Base-by-base conservation (phyloP, 1,140 invertebrate species). In the Aphelenchoides besseyi region DNA sequence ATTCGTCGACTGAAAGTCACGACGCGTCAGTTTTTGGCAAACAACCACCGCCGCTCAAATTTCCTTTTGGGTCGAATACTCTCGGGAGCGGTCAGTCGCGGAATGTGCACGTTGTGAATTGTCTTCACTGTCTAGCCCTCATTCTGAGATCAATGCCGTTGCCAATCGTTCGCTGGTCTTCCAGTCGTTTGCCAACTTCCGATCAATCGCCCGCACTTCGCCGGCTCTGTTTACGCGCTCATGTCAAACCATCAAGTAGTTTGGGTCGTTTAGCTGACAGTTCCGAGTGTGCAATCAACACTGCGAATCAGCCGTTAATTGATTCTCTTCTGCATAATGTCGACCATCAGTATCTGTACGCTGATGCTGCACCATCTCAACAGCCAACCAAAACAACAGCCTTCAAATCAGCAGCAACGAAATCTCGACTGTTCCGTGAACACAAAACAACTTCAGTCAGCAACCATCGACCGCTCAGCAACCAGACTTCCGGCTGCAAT, bases 341-440 rank as follows among this genome's bases (percentile, higher is more conserved):
- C 28, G 37, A 70, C 37, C 52, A 67, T 23, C 32, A 67, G n/a
- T 28, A 29, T 18, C 54, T 70, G 26, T 70, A 70, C 35, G 69
- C 54, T n/a, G 64, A 70, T 32, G 48, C 68, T 8, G 30, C 69
- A 18, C 30, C 61, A 9, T 61, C 54, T 33, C 8, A 12, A 1
- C 2, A 32, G 29, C 2, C 9, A 1, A 48, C 62, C n/a, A 53
- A 64, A 52, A 55, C 41, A 26, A 26, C 33, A 32, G 26, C 3
- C 64, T 54, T n/a, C n/a, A 37, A 0, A 16, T 41, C 23, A 12
- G 23, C 9, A 8, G 67, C 1, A 28, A 32, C 18, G 26, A 67
- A n/a, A 32, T 18, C 9, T 29, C 36, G 1, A 35, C 35, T 30
- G 64, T 52, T 5, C 23, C 18, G n/a, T 26, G 36, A 59, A 26